Evolutionary conservation across 2,113 vertebrate genomes (phyloP).

Genomic region (Motacilla tschutschensis): DNA sequence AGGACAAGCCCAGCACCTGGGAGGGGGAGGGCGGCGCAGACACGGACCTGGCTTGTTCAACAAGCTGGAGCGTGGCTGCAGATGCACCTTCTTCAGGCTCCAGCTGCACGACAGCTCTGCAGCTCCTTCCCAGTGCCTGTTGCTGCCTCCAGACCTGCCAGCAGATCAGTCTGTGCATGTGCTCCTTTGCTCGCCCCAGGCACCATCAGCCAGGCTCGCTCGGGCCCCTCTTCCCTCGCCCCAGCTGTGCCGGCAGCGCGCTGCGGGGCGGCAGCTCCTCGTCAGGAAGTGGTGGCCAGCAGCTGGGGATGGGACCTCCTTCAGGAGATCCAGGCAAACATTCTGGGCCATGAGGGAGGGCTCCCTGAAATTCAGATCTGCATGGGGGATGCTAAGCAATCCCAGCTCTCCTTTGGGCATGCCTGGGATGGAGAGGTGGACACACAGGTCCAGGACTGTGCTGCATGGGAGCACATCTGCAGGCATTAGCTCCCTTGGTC

Average conservation of each 20-base stretch:
- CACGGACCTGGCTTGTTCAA: not conserved
- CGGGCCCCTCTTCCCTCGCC: not conserved
- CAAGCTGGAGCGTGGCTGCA: not conserved
- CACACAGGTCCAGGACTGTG: not conserved
- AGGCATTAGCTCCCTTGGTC: not conserved
- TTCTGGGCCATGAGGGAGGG: not conserved
- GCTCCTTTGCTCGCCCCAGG: not conserved
- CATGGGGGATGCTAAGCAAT: not conserved
- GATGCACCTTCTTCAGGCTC: not conserved
- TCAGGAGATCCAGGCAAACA: not conserved
- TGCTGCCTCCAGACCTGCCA: not conserved
- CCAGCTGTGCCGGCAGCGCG: accelerated
- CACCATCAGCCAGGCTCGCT: not conserved
- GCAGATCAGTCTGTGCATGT: not conserved
- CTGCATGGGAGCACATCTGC: not conserved
- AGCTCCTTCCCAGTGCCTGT: not conserved
- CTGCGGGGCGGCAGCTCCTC: accelerated
- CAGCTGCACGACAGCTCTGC: not conserved
- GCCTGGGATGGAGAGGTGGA: not conserved
- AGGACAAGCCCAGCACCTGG: not conserved
- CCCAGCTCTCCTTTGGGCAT: not conserved
- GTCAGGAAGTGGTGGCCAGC: accelerated
- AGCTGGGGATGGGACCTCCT: not conserved
- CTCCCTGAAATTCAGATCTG: not conserved
- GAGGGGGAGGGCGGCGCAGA: accelerated